Base-by-base conservation (phyloP, 2,113 vertebrate species). In the Lichenostomus cassidix region DNA sequence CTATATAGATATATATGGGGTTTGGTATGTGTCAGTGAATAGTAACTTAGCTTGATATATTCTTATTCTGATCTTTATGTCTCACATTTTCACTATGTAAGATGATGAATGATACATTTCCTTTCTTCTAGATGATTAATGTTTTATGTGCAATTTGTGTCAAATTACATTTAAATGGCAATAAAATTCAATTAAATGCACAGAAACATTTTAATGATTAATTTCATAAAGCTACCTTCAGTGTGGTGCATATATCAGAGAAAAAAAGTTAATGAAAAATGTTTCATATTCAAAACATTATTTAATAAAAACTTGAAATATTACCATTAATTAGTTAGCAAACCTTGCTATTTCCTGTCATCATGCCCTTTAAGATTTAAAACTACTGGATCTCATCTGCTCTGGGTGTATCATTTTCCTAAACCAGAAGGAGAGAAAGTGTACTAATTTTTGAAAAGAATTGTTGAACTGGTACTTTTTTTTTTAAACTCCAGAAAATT, bases 131-230 rank as follows among this genome's bases (percentile, higher is more conserved):
- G 28, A 52, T 91, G 92, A 91, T 93, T 92, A 94, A 96, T 94
- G 41, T 68, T 92, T 92, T 89, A 49, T 75, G 37, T 84, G 69
- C 31, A 87, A 87, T 91, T 94, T 89, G 49, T 79, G 93, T 91
- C 89, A 87, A 96, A 84, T 92, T 76, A n/a, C 35, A 76, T 95
- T 95, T 92, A 92, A 91, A 92, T 60, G 41, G 44, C 55, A 91
- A 95, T 95, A 95, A 94, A 91, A 94, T 95, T 95, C 69, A 94
- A 87, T 95, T 96, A 96, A 71, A 89, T n/a, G n/a, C 53, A 76
- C 41, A 73, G 87, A 87, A 94, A 60, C 65, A 62, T 82, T 96
- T 93, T 47, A 94, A 71, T 92, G 83, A 82, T 89, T 89, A 71
- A 87, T 91, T 93, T 92, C 44, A 69, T 89, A 73, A 52, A 89